phyloP scores from a whole-genome alignment of 2,113 vertebrate species.

The Cynopterus brachyotis region DNA sequence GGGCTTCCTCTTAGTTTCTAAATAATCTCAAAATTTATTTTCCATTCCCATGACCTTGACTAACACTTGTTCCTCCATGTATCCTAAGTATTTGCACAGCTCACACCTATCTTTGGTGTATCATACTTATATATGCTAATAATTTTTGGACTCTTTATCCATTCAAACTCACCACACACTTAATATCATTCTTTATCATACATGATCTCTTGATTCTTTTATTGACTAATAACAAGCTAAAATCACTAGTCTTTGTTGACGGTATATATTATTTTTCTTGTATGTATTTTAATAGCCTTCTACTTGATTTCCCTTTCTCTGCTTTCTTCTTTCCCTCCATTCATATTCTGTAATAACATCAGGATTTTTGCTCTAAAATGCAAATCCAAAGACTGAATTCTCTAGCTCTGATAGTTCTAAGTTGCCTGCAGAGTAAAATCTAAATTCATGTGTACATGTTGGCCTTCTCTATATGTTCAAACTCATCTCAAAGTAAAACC shows the following conservation, averaged over 20 bases:
- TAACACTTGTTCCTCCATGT: not conserved
- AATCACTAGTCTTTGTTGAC: not conserved
- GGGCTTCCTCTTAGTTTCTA: not conserved
- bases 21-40: not conserved
- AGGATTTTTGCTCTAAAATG: not conserved
- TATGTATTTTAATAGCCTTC: not conserved
- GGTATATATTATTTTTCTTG: not conserved
- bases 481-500: not conserved
- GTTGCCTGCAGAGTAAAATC: not conserved
- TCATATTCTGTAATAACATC: not conserved
- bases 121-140: not conserved
- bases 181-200: not conserved
- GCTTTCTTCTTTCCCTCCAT: not conserved
- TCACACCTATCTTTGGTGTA: not conserved
- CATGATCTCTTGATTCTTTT: not conserved
- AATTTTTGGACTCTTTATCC: not conserved
- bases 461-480: not conserved
- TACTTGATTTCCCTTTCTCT: not conserved
- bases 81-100: not conserved
- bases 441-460: not conserved
- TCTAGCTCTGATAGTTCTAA: not conserved
- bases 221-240: not conserved
- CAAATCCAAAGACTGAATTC: not conserved
- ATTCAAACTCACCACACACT: not conserved
- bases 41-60: not conserved